A percentile compares a stretch with the other conserved stretches of the same genome.
phyloP scores from a whole-genome alignment of 2,113 vertebrate genomes.

The Syrmaticus mikado region DNA sequence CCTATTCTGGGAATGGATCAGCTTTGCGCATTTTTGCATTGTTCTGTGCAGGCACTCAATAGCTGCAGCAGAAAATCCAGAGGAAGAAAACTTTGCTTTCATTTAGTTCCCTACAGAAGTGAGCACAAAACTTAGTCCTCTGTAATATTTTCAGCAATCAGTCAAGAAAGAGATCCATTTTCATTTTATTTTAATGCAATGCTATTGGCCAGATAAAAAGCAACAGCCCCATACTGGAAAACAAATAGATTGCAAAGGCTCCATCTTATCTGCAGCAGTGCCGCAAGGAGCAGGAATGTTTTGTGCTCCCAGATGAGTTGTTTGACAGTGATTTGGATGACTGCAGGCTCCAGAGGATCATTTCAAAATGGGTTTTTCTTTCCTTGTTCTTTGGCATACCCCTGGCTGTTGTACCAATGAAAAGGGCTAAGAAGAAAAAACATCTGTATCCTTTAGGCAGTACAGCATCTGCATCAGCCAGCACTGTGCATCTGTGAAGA shows the following conservation, averaged over 20 bases:
- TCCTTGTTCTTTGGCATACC: background rate
- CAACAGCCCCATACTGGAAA: background rate
- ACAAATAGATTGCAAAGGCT: background rate
- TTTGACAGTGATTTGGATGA: background rate
- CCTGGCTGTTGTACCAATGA: background rate
- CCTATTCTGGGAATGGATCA: background rate
- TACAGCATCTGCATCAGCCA: background rate
- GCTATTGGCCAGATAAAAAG: background rate
- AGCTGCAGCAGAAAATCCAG: background rate
- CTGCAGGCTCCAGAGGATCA: background rate
- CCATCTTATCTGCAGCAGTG: background rate
- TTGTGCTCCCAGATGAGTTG: background rate
- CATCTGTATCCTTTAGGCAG: background rate
- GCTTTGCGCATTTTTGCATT: background rate
- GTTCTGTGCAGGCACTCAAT: background rate
- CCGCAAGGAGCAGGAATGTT: background rate
- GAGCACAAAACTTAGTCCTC: background rate
- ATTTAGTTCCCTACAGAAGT: background rate
- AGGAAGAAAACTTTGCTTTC: background rate
- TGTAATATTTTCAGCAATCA: background rate
- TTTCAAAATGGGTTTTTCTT: background rate
- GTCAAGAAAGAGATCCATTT: background rate
- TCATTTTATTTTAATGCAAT: background rate
- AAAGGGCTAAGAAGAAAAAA: background rate
- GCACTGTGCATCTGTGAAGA: background rate